A percentile compares a stretch with the other conserved stretches of the same genome.
These are phyloP conservation scores for Mixornis gularis DNA, from an alignment of 2,113 vertebrate species.

Conservation along the genomic window DNA sequence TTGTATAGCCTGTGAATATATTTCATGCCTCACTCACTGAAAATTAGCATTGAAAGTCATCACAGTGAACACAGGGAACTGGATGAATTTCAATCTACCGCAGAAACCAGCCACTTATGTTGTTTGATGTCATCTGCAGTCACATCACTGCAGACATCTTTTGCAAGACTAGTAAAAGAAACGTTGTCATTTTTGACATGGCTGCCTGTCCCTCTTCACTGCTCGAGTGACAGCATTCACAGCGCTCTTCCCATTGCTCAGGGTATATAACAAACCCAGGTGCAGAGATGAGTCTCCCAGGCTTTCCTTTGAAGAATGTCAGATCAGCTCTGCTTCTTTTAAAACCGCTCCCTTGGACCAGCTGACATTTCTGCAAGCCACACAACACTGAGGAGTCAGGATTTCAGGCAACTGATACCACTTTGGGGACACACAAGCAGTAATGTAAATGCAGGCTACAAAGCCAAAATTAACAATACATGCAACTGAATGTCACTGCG, in stretches of 20 bases:
- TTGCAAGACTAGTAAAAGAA: conserved; percentile 66
- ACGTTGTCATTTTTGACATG: conserved; percentile 68
- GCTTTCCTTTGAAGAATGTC: conserved; percentile 57
- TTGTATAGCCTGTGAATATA: conserved; percentile 51
- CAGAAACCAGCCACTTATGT: conserved; percentile 62
- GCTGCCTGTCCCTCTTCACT: conserved; percentile 62
- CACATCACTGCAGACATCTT: conserved; percentile 65
- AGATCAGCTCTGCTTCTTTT: conserved; percentile 52
- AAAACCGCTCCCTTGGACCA: conserved; percentile 46
- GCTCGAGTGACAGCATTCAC: conserved; percentile 64
- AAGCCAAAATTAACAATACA: conserved; percentile 40
- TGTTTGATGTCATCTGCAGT: conserved; percentile 65
- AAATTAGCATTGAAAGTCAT: conserved; percentile 69
- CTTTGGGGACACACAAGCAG: conserved; percentile 8
- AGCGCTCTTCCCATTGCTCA: conserved; percentile 44
- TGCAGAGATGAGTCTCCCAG: conserved; percentile 62
- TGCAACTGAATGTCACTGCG: neutral
- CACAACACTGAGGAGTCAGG: conserved; percentile 14
- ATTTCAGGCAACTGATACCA: conserved; percentile 47
- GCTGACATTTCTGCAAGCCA: conserved; percentile 53
- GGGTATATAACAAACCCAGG: conserved; percentile 52
- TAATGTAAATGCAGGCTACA: conserved; percentile 17
- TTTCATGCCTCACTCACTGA: conserved; percentile 64
- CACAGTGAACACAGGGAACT: conserved; percentile 55
- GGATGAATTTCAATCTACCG: conserved; percentile 65